Conservation (phyloP, 2,888 invertebrate genomes). For the Chironomus tentans region DNA sequence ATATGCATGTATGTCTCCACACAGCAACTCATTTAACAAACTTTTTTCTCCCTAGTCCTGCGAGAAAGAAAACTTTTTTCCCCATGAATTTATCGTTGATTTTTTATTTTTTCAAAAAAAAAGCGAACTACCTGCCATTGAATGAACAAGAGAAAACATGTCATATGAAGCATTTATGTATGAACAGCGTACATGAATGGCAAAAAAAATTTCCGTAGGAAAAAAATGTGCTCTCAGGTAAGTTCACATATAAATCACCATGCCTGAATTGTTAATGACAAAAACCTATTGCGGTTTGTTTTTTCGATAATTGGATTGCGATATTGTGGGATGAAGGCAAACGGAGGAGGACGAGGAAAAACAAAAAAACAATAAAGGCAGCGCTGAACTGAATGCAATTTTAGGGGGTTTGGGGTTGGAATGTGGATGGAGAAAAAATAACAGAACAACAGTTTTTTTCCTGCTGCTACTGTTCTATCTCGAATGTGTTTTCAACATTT, state of each 20-base stretch:
- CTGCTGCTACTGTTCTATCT: not conserved
- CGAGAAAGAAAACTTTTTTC: not conserved
- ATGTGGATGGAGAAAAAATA: not conserved
- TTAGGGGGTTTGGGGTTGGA: not conserved
- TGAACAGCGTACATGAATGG: not conserved
- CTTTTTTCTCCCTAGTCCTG: not conserved
- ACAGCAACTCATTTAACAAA: not conserved
- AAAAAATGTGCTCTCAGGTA: not conserved
- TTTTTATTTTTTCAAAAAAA: not conserved
- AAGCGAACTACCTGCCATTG: not conserved
- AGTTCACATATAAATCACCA: constrained; percentile 22
- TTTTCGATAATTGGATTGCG: constrained; percentile 23
- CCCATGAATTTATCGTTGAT: constrained; percentile 2
- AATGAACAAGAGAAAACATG: not conserved
- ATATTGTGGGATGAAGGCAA: not conserved
- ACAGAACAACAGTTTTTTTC: not conserved
- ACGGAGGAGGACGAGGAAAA: too few species aligned
- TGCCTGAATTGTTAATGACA: constrained; percentile 23
- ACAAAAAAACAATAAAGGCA: not conserved
- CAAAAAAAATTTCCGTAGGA: not conserved
- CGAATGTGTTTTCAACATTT: not conserved
- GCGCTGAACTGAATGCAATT: not conserved
- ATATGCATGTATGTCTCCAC: not conserved
- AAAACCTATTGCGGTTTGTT: constrained; percentile 13
- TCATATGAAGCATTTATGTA: not conserved